These are phyloP conservation scores for Chauna torquata DNA, from an alignment of 2,113 vertebrate genomes.

Conservation along the genomic window DNA sequence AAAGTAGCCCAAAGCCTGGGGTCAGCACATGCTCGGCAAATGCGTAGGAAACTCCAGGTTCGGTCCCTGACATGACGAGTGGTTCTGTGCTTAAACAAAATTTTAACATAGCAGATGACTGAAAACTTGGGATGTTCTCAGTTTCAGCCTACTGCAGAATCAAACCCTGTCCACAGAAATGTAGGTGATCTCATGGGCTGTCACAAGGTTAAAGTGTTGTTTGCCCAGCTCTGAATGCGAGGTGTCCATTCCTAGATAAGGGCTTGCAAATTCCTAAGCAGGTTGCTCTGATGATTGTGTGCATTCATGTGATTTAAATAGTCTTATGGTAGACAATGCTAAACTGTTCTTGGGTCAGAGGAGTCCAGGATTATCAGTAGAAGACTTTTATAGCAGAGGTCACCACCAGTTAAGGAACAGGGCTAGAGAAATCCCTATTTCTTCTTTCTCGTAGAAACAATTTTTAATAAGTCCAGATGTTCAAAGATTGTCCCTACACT, in stretches of 20 bases:
- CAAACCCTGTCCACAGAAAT: background rate
- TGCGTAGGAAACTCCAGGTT: background rate
- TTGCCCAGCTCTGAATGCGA: background rate
- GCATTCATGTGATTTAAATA: background rate
- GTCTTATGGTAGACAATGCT: background rate
- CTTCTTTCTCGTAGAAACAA: background rate
- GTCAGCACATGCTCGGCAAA: background rate
- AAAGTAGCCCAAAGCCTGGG: background rate
- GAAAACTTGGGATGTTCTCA: background rate
- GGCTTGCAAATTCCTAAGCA: background rate
- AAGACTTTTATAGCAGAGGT: background rate
- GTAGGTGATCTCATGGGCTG: background rate
- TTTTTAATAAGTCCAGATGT: background rate
- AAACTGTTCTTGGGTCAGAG: background rate
- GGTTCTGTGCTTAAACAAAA: background rate
- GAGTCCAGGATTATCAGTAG: background rate
- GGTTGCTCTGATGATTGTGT: background rate
- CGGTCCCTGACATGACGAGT: background rate
- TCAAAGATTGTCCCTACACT: background rate
- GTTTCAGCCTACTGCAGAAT: background rate
- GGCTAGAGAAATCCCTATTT: background rate
- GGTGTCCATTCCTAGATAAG: accelerated
- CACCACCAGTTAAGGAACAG: background rate
- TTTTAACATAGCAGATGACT: background rate
- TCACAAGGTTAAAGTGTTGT: background rate